Base-by-base conservation (phyloP, 1,140 invertebrate species). In the Ctenoplectra terminalis region DNA sequence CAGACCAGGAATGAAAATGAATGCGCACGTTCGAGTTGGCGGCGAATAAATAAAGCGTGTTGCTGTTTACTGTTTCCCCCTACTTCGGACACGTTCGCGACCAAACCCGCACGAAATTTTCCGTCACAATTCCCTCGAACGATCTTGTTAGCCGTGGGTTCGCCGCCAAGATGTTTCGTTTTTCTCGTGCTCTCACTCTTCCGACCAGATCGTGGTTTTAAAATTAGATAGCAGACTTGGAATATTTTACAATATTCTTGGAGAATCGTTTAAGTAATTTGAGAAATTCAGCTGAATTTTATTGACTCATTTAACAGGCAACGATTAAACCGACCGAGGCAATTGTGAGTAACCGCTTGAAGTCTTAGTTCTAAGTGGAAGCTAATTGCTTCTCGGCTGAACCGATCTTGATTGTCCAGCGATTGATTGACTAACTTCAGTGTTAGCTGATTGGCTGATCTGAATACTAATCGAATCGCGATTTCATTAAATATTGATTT, bases 1-100 rank as follows among this genome's bases (percentile, higher is more conserved):
- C 70, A 64, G 74, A 37, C 34, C 29, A 17, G 71, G 80, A 81
- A 81, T 75, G 50, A 66, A 75, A 75, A 81, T 64, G 78, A 75
- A 75, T 67, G 72, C 29, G 31, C 60, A 66, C 72, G 79, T 74
- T 40, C 72, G 71, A 52, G 31, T 6, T 23, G 43, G 9, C 20
- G 50, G 50, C 17, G 79, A 81, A 81, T 74, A 75, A 81, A 58
- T 58, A 75, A 81, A 66, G 29, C 60, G 43, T 81, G 60, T 54
- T 54, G 50, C 67, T 71, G 67, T 74, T 74, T 81, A 74, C 72
- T 9, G 40, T 81, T 73, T 64, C 15, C 23, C 7, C 29, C 37
- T 54, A 29, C 9, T 7, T 29, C 8, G n/a, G 8, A 20, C 60
- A 34, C 66, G 75, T 56, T 46, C 43, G 50, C 40, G 4, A 40